Percentiles rank a stretch among this genome's conserved stretches.
phyloP scores from a whole-genome alignment of 2,888 invertebrate species.

The Calameuta filiformis region DNA sequence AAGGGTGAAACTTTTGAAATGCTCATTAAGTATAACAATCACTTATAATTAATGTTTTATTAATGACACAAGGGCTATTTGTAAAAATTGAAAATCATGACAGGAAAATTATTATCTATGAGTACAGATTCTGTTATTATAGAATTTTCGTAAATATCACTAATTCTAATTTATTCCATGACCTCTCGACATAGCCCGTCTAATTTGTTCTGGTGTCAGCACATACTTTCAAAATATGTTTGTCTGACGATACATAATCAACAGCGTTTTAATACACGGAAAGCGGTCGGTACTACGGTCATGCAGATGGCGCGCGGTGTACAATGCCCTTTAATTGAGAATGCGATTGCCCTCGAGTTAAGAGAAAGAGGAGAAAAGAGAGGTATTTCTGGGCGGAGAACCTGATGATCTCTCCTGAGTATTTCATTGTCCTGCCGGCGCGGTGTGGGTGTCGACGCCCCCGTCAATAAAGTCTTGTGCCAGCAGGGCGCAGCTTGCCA shows the following conservation, averaged over 20 bases:
- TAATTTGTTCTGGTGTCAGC: neutral
- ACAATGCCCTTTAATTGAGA: constrained; percentile 20
- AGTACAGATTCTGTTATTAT: neutral
- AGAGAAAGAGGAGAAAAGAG: constrained; percentile 11
- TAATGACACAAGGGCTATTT: constrained; percentile 29
- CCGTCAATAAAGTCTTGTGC: neutral
- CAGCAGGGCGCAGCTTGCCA: neutral
- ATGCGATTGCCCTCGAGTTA: constrained; percentile 23
- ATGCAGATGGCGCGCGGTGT: constrained; percentile 11
- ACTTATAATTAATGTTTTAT: constrained; percentile 49
- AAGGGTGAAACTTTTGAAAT: constrained; percentile 29
- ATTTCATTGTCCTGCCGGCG: constrained; percentile 3
- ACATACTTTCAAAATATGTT: neutral
- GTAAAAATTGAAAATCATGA: neutral
- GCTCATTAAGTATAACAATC: constrained; percentile 51
- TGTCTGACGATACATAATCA: neutral
- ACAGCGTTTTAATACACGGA: neutral
- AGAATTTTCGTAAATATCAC: neutral
- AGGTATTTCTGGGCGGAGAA: constrained; percentile 25
- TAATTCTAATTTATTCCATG: neutral
- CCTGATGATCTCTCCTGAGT: constrained; percentile 16
- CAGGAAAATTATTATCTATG: neutral
- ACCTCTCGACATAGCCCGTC: neutral
- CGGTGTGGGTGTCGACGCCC: constrained; percentile 4
- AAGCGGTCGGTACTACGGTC: neutral